Conservation (phyloP, 2,113 vertebrate species). For the Aix galericulata region DNA sequence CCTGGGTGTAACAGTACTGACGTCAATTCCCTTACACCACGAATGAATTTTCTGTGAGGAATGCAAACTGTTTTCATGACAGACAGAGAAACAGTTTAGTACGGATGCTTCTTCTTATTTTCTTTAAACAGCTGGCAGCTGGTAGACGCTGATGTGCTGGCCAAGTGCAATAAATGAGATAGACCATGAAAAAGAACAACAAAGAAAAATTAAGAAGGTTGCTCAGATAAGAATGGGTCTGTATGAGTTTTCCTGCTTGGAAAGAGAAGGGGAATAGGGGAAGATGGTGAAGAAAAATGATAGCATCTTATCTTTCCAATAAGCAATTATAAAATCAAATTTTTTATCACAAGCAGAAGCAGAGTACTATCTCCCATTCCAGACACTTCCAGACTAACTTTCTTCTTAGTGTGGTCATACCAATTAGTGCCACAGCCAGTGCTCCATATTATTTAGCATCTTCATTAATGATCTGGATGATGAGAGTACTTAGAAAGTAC, state of each 20-base stretch:
- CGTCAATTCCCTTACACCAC: slow-evolving; percentile 54
- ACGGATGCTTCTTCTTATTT: slow-evolving; percentile 13
- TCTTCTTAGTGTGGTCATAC: not conserved
- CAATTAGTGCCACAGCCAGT: not conserved
- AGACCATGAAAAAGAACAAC: not conserved
- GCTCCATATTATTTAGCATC: not conserved
- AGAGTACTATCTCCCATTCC: not conserved
- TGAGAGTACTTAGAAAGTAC: not conserved
- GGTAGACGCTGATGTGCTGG: not conserved
- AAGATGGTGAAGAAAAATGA: not conserved
- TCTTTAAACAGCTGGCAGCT: slow-evolving; percentile 58
- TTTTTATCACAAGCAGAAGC: not conserved
- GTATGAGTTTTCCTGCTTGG: not conserved
- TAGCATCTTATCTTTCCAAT: not conserved
- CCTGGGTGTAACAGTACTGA: slow-evolving; percentile 59
- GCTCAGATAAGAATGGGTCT: not conserved
- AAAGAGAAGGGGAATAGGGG: not conserved
- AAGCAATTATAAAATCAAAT: not conserved
- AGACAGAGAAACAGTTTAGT: slow-evolving; percentile 25
- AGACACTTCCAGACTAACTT: not conserved
- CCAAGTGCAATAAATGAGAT: slow-evolving; percentile 12
- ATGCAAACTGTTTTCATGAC: slow-evolving; percentile 56
- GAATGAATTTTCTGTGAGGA: slow-evolving; percentile 48
- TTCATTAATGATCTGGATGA: not conserved
- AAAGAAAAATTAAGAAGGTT: not conserved